phyloP scores from a whole-genome alignment of 2,113 vertebrate genomes.

The Nansenia antarctica region DNA sequence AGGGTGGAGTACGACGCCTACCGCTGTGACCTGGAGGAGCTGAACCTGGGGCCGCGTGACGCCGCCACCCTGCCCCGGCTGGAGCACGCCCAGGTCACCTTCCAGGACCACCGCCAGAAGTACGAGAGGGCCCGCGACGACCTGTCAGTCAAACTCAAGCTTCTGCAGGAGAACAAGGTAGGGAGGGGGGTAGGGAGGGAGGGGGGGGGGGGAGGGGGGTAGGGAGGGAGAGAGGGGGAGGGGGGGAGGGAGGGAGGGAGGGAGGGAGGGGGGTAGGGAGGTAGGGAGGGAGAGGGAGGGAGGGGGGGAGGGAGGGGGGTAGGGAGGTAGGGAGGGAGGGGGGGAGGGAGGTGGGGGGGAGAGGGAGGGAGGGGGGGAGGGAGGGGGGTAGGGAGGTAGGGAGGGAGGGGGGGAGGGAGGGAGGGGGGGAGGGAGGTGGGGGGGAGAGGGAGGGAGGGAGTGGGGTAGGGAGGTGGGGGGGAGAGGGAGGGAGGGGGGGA shows the following conservation, averaged over 20 bases:
- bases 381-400: background rate
- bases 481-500: no score
- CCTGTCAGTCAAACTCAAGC: slow-evolving; percentile 87
- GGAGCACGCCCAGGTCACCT: slow-evolving; percentile 82
- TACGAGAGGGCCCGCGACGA: slow-evolving; percentile 84
- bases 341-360: background rate
- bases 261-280: background rate
- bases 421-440: no score
- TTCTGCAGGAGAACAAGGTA: slow-evolving; percentile 93
- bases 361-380: background rate
- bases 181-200: background rate
- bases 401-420: no score
- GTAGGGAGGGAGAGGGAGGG: background rate
- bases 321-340: background rate
- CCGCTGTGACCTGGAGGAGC: slow-evolving; percentile 90
- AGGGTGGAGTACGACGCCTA: slow-evolving; percentile 90
- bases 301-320: background rate
- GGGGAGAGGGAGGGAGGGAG: no score
- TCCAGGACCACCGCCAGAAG: slow-evolving; percentile 82
- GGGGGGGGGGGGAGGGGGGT: background rate
- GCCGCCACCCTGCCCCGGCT: slow-evolving; percentile 77
- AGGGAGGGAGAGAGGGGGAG: background rate
- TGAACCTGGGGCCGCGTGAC: slow-evolving; percentile 85
- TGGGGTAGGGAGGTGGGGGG: no score
- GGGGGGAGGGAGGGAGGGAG: background rate